phyloP scores from a whole-genome alignment of 2,888 invertebrate species.

The Melanchra persicariae region DNA sequence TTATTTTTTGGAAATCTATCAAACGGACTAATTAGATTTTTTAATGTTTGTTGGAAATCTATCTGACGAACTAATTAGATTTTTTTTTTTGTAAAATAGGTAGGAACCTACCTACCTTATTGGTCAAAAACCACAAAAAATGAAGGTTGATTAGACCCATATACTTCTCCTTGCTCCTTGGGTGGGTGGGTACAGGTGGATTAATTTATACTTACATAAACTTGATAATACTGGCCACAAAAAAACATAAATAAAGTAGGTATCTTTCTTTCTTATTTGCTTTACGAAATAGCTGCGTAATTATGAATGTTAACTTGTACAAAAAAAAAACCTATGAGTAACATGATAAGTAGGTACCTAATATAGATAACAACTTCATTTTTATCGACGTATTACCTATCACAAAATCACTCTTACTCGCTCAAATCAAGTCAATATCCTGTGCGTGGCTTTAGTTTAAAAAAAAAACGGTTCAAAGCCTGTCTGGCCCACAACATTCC shows the following conservation, averaged over 20 bases:
- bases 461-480: background rate
- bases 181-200: too few relatives aligned
- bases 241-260: background rate
- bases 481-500: conserved; percentile 49
- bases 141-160: too few relatives aligned
- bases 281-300: background rate
- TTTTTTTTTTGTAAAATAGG: too few relatives aligned
- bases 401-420: conserved; percentile 6
- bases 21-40: too few relatives aligned
- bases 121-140: too few relatives aligned
- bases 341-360: too few relatives aligned
- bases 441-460: background rate
- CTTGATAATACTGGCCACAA: background rate
- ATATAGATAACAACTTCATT: background rate
- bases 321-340: conserved; percentile 1
- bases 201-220: too few relatives aligned
- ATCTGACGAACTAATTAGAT: too few relatives aligned
- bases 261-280: background rate
- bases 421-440: background rate
- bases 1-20: too few relatives aligned
- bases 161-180: background rate
- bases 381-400: background rate
- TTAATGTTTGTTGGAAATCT: too few relatives aligned
- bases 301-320: too few relatives aligned
- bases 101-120: too few relatives aligned